Conservation (phyloP, 2,888 invertebrate species). For the Drosophila anceps region DNA sequence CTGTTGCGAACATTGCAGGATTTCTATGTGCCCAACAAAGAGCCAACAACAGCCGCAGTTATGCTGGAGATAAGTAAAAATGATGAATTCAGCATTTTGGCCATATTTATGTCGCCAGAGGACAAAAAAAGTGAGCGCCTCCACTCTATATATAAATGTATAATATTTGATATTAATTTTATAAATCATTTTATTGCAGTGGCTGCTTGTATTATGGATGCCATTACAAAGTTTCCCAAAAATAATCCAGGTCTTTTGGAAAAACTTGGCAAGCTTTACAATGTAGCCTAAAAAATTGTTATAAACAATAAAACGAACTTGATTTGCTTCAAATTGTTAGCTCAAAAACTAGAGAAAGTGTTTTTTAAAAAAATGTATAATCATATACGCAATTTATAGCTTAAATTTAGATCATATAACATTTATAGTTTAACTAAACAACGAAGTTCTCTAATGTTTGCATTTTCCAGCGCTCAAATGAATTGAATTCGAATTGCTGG, state of each 20-base stretch:
- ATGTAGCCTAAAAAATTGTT: conserved; percentile 29
- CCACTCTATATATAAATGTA: not conserved
- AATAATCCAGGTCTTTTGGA: conserved; percentile 46
- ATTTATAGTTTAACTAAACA: not conserved
- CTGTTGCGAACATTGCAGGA: conserved; percentile 78
- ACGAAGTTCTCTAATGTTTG: not conserved
- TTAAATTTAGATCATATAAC: not conserved
- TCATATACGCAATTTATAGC: not conserved
- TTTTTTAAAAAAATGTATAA: not conserved
- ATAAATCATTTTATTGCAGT: conserved; percentile 54
- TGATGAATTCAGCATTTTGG: conserved; percentile 79
- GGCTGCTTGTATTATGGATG: conserved; percentile 64
- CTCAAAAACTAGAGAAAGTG: conserved; percentile 17
- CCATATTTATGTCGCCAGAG: conserved; percentile 80
- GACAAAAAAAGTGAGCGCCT: conserved; percentile 77
- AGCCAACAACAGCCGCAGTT: conserved; percentile 68
- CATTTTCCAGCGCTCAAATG: not conserved
- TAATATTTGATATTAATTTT: not conserved
- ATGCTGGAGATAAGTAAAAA: conserved; percentile 83
- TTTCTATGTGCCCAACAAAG: conserved; percentile 76
- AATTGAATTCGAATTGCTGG: not conserved
- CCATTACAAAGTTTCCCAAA: conserved; percentile 63
- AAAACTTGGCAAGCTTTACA: conserved; percentile 66
- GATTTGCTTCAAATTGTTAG: conserved; percentile 52
- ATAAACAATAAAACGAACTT: conserved; percentile 41